Evolutionary conservation across 1,140 invertebrate species (phyloP).

Genomic region (Aphelinus atriplicis): DNA sequence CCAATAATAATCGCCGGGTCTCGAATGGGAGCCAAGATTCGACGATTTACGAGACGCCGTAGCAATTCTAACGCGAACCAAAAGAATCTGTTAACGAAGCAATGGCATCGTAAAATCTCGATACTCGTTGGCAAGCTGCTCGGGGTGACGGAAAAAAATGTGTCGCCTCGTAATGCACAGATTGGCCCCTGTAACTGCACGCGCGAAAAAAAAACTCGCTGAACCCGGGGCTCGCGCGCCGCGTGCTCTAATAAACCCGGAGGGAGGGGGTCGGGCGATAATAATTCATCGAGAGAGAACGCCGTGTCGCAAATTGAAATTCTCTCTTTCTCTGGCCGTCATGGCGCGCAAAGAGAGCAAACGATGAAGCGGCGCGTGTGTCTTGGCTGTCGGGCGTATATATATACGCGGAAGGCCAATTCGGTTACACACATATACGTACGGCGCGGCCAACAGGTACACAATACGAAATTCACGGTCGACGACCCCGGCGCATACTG

Average conservation of each 20-base stretch:
- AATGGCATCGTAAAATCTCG: too few relatives aligned
- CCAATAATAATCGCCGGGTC: too few relatives aligned
- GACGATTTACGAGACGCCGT: too few relatives aligned
- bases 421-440: slow-evolving; percentile 4
- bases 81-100: too few relatives aligned
- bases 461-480: slow-evolving; percentile 50
- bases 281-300: slow-evolving; percentile 7
- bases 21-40: too few relatives aligned
- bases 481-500: slow-evolving; percentile 42
- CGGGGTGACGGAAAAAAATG: too few relatives aligned
- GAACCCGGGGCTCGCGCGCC: too few relatives aligned
- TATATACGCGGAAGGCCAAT: slow-evolving; percentile 8
- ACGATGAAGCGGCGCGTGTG: background rate
- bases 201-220: too few relatives aligned
- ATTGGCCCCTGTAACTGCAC: too few relatives aligned
- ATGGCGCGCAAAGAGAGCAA: background rate
- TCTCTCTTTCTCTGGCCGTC: background rate
- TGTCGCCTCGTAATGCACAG: too few relatives aligned
- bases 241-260: background rate
- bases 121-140: too few relatives aligned
- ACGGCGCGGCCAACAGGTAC: slow-evolving; percentile 35
- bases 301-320: background rate
- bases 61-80: too few relatives aligned
- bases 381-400: background rate
- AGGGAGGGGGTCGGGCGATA: background rate